These are phyloP conservation scores for Phrynosoma platyrhinos DNA, from an alignment of 2,113 vertebrate genomes.

Conservation along the genomic window DNA sequence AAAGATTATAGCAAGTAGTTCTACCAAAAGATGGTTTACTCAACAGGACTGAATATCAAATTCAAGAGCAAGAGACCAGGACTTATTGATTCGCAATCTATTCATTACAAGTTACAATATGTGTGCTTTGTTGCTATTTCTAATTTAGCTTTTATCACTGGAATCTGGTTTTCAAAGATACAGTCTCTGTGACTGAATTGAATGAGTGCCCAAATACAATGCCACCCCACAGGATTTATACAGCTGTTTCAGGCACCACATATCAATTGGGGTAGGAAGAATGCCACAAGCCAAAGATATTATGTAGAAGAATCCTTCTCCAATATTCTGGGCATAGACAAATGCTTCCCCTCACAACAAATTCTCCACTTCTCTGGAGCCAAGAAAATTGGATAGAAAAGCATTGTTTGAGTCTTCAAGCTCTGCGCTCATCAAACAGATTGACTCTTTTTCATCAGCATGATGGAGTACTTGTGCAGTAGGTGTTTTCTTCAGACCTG, in stretches of 20 bases:
- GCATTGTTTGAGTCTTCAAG: background rate
- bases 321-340: background rate
- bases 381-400: constrained; percentile 10
- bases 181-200: constrained; percentile 20
- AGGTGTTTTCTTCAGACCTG: background rate
- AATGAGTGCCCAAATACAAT: constrained; percentile 2
- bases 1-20: background rate
- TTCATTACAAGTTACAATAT: background rate
- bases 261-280: background rate
- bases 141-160: fast-evolving
- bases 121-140: constrained; percentile 5
- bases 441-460: constrained; percentile 21
- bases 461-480: background rate
- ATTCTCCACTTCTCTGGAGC: constrained; percentile 19
- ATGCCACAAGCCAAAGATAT: background rate
- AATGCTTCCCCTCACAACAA: constrained; percentile 31
- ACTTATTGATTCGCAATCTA: constrained; percentile 12
- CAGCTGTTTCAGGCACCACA: constrained; percentile 18
- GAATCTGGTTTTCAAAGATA: constrained; percentile 30
- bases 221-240: constrained; percentile 23
- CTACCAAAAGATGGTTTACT: background rate
- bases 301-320: background rate
- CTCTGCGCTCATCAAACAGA: background rate
- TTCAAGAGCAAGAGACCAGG: constrained; percentile 19
- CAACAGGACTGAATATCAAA: constrained; percentile 28